Conservation (phyloP, 1,140 invertebrate species). For the Manduca sexta region DNA sequence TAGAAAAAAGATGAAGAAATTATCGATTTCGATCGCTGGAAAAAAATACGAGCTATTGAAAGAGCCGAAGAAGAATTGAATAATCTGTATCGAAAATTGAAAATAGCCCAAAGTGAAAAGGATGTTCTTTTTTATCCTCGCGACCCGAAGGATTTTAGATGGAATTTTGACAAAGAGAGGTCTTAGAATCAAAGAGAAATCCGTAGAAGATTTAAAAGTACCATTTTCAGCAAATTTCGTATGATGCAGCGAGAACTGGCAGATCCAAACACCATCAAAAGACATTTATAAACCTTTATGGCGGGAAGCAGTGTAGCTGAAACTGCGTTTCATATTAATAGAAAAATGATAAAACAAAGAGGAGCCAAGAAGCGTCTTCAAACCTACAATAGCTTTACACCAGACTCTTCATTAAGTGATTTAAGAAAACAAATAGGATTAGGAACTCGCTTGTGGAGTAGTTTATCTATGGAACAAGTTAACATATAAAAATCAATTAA, state of each 20-base stretch:
- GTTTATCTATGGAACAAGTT: slow-evolving; percentile 88
- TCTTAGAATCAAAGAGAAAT: slow-evolving; percentile 87
- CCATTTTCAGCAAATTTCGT: slow-evolving; percentile 78
- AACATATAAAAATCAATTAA: slow-evolving; percentile 85
- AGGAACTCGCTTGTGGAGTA: slow-evolving; percentile 86
- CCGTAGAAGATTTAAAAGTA: slow-evolving; percentile 88
- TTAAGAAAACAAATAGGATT: slow-evolving; percentile 75
- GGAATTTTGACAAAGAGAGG: slow-evolving; percentile 82
- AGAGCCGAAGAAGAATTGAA: slow-evolving; percentile 88
- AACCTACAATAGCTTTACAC: slow-evolving; percentile 29
- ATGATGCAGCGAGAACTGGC: slow-evolving; percentile 66
- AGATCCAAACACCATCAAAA: slow-evolving; percentile 72
- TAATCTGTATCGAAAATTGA: slow-evolving; percentile 84
- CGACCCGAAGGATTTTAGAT: slow-evolving; percentile 80
- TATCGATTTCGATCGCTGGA: slow-evolving; percentile 91
- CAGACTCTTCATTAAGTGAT: slow-evolving; percentile 46
- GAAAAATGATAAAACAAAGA: slow-evolving; percentile 50
- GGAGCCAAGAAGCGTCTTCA: slow-evolving; percentile 13
- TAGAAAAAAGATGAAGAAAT: slow-evolving; percentile 83
- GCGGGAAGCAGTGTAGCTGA: slow-evolving; percentile 87
- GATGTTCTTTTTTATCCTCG: slow-evolving; percentile 87
- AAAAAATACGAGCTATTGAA: slow-evolving; percentile 83
- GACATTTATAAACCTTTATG: slow-evolving; percentile 87
- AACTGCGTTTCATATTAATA: slow-evolving; percentile 79
- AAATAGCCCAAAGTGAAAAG: slow-evolving; percentile 85